Base-by-base conservation (phyloP, 2,797 vertebrate genomes). In the Phaenicophaeus curvirostris region DNA sequence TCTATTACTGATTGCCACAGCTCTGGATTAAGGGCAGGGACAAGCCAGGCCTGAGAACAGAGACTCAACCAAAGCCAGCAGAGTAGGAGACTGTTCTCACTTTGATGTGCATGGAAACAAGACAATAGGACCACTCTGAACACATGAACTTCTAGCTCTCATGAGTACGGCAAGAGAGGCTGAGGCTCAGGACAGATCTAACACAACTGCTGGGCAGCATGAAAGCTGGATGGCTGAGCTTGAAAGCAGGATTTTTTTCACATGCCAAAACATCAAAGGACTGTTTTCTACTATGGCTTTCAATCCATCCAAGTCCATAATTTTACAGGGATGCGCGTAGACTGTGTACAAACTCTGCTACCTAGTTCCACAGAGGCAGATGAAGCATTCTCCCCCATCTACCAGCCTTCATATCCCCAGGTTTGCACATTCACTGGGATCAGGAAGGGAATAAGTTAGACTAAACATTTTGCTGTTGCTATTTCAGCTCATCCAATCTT, bases 201-300 rank as follows among this genome's bases (percentile, higher is more conserved):
- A 78, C 3, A 6, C 33, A 74, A 66, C 58, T 93, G 61, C 62
- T 53, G 51, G 77, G 35, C 42, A 44, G 57, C 1, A 3, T 41
- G 20, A 94, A 85, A 86, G 62, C 50, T 58, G 46, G 25, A 68
- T 80, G 42, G 25, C 68, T 80, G 42, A 78, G 68, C 78, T 51
- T 81, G 51, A 94, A 94, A 94, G 71, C 46, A 72, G 14, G 28
- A 55, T 27, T 86, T 92, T 31, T 94, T 51, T 83, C 58, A 78
- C 37, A 51, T 21, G 51, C 62, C 74, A 78, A 81, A 84, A 84
- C 72, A 91, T 80, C 73, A 90, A 88, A 93, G 33, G 51, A 58
- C 53, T 81, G 16, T 46, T 78, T 78, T 81, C 48, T 71, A 58
- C 54, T 86, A 68, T 0, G 14, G 66, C 13, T 94, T 92, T 88